Percentiles rank a stretch among this genome's conserved stretches.
These are phyloP conservation scores for Bicyclus anynana DNA, from an alignment of 1,140 invertebrate genomes.

Conservation along the genomic window DNA sequence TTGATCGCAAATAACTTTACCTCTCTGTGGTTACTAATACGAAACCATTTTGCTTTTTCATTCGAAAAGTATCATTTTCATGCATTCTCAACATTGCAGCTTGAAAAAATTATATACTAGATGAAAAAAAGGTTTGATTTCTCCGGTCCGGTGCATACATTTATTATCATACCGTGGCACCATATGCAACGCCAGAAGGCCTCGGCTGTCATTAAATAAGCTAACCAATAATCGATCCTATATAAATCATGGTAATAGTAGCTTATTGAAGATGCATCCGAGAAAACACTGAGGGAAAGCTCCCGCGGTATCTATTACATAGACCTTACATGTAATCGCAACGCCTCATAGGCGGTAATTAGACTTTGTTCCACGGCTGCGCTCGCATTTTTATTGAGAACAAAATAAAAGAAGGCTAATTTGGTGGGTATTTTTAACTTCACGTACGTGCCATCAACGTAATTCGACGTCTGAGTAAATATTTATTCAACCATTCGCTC, in stretches of 20 bases:
- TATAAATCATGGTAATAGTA: slow-evolving; percentile 74
- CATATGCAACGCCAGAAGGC: slow-evolving; percentile 55
- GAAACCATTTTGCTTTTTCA: not conserved
- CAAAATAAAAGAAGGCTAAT: not conserved
- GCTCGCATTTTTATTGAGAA: slow-evolving; percentile 5
- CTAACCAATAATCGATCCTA: slow-evolving; percentile 54
- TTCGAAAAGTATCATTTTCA: slow-evolving; percentile 1
- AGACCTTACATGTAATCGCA: slow-evolving; percentile 61
- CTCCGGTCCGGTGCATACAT: slow-evolving; percentile 17
- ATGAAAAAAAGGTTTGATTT: slow-evolving; percentile 3
- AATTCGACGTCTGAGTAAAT: not conserved
- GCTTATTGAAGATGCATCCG: slow-evolving; percentile 66
- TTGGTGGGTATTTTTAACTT: not conserved
- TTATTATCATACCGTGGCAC: slow-evolving; percentile 32
- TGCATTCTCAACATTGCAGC: not conserved
- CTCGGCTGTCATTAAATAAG: slow-evolving; percentile 57
- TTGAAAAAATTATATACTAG: slow-evolving; percentile 4
- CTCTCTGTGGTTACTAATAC: not conserved
- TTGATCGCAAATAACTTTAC: not conserved
- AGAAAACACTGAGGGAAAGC: slow-evolving; percentile 63
- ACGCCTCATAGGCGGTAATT: slow-evolving; percentile 59
- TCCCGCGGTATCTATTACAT: slow-evolving; percentile 57
- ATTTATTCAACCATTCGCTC: not conserved
- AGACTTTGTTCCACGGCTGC: slow-evolving; percentile 51
- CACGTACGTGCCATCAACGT: not conserved